Conservation (phyloP, 1,140 invertebrate species). For the Coenobita brevimanus region DNA sequence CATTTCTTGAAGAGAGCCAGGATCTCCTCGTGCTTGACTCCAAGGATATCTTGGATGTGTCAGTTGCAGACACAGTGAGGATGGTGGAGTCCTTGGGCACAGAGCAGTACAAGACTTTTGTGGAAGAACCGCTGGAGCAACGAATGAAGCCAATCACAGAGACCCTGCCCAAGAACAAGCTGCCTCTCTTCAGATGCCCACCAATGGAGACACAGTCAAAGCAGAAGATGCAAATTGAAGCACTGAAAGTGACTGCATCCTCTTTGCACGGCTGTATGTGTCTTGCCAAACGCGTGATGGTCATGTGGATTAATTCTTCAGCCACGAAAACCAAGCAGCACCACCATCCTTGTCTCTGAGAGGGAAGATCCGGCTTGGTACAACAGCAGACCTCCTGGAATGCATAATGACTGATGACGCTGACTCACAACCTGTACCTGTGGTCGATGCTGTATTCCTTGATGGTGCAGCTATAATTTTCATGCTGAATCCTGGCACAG, state of each 20-base stretch:
- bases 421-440: background rate
- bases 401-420: too few species aligned
- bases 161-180: background rate
- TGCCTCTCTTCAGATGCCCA: too few species aligned
- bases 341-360: constrained; percentile 5
- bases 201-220: background rate
- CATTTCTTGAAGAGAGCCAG: too few species aligned
- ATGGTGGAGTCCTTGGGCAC: background rate
- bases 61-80: background rate
- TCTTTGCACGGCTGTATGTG: constrained; percentile 19
- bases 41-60: background rate
- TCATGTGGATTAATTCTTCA: constrained; percentile 32
- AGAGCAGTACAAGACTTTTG: constrained; percentile 24
- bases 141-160: background rate
- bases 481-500: too few species aligned
- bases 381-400: constrained; percentile 8
- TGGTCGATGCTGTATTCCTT: background rate
- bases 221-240: background rate
- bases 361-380: constrained; percentile 5
- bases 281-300: constrained; percentile 22
- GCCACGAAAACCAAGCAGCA: too few species aligned
- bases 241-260: constrained; percentile 4
- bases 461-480: background rate
- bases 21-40: constrained; percentile 19
- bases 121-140: background rate